Evolutionary conservation across 2,888 invertebrate genomes (phyloP), one percentile per base, ranked within the genome.

Genomic region (Polyploca ridens): DNA sequence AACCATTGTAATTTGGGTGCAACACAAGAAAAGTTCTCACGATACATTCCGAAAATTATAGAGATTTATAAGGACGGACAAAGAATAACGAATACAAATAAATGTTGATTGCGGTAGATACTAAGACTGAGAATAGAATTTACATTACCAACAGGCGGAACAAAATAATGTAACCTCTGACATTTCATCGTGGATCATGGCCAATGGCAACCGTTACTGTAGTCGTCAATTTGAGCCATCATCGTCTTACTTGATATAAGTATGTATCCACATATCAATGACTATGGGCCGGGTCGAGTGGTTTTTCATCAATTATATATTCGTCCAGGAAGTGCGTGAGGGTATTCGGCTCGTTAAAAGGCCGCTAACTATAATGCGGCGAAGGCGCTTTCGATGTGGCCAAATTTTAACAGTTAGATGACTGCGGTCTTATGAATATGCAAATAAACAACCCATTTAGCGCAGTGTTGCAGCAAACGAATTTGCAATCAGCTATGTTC

Each of bases 321-420:
- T 82, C 77, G 79, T 76, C 82, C 91, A 91, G 92, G 91, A 92
- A 89, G 90, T 83, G 84, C 92, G 91, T 91, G 93, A 84, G 83
- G 85, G 87, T 84, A 93, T 93, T 90, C 84, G 85, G 81, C 83
- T 83, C 81, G 85, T 84, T 84, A 84, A 83, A 82, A 81, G 76
- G 81, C 80, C 81, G 74, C 72, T 70, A 72, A 76, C 77, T 44
- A 46, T 7, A 76, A 75, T 82, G 82, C 83, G 78, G 75, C 73
- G 84, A 78, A 81, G 83, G 76, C 75, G 71, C 79, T 79, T 82
- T 76, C 79, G 73, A 76, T 70, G 73, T 64, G 70, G 68, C 76
- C 74, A 81, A 81, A 79, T 73, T 75, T 72, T 77, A 76, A 79
- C 78, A 75, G 77, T 76, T 68, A 77, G 73, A 60, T 66, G 63